phyloP scores from a whole-genome alignment of 2,797 vertebrate species.

The Hemibagrus guttatus region DNA sequence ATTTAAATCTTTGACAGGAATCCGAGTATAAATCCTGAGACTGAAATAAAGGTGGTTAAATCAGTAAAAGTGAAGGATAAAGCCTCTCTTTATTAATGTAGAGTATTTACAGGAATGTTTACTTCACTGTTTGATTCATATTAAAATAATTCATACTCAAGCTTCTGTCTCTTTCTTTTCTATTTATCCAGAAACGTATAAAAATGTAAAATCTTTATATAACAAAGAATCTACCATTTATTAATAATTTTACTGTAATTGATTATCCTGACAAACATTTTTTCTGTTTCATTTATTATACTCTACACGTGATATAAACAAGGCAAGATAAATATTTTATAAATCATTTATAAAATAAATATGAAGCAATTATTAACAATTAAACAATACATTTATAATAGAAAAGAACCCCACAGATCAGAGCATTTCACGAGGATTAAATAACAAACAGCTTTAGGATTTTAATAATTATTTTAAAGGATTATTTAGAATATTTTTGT shows the following conservation, averaged over 20 bases:
- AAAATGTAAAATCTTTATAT: not conserved
- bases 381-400: no score
- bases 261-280: not conserved
- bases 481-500: not conserved
- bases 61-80: not conserved
- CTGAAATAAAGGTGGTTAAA: not conserved
- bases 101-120: not conserved
- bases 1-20: not conserved
- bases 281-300: not conserved
- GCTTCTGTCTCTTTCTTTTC: not conserved
- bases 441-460: no score
- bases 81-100: not conserved
- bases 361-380: not conserved
- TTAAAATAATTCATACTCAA: no score
- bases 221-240: not conserved
- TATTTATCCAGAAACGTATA: not conserved
- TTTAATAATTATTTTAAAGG: not conserved
- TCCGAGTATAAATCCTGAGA: no score
- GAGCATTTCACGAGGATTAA: not conserved
- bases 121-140: not conserved
- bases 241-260: not conserved
- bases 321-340: not conserved
- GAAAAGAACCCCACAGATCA: not conserved
- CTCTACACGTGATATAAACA: not conserved
- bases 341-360: not conserved